Conservation (phyloP, 2,797 vertebrate genomes). For the Cichlasoma orientale region DNA sequence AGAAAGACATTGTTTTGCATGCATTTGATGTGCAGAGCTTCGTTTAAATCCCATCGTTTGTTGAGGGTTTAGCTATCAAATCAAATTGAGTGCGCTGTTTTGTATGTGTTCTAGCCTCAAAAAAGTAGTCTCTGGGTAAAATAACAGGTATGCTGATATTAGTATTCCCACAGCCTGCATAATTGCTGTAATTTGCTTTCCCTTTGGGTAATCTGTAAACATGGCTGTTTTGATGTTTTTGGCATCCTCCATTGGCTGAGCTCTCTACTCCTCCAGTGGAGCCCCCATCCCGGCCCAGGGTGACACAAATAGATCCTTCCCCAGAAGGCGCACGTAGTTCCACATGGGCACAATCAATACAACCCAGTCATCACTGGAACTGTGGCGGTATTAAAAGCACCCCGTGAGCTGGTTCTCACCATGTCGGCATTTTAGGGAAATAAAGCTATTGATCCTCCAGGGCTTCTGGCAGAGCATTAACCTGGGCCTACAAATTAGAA, state of each 20-base stretch:
- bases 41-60: constrained; percentile 70
- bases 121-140: constrained; percentile 78
- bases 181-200: constrained; percentile 85
- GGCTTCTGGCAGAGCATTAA: constrained; percentile 79
- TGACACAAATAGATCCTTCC: constrained; percentile 85
- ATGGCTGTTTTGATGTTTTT: constrained; percentile 85
- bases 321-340: constrained; percentile 83
- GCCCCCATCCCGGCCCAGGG: constrained; percentile 78
- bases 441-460: constrained; percentile 82
- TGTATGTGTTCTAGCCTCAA: constrained; percentile 67
- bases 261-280: constrained; percentile 71
- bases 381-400: constrained; percentile 77
- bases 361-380: constrained; percentile 72
- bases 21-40: constrained; percentile 53
- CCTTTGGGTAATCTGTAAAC: constrained; percentile 86
- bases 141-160: constrained; percentile 81
- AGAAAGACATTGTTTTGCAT: constrained; percentile 61
- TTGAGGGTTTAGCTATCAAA: constrained; percentile 71
- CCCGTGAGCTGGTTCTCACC: constrained; percentile 76
- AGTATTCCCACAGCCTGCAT: constrained; percentile 82
- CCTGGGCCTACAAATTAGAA: constrained; percentile 80
- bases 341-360: constrained; percentile 81
- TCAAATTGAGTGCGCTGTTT: constrained; percentile 76
- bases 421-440: constrained; percentile 82
- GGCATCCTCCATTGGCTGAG: constrained; percentile 83